Conservation (phyloP, 2,888 invertebrate genomes). For the Platypus cylindrus region DNA sequence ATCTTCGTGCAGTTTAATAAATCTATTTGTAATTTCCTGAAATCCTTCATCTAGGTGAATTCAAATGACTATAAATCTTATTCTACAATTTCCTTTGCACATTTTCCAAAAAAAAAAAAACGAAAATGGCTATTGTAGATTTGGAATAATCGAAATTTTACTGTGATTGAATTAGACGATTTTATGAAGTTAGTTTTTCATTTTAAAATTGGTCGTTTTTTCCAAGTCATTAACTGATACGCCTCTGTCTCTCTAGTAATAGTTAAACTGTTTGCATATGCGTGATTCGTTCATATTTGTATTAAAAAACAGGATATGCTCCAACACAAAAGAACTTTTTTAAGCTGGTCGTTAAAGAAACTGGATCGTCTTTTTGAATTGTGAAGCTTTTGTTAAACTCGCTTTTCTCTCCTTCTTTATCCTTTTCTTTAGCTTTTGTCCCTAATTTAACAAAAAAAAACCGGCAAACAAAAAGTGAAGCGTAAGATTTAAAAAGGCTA, state of each 20-base stretch:
- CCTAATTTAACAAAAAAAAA: neutral
- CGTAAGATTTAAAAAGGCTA: neutral
- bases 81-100: too few species aligned
- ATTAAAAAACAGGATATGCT: slow-evolving; percentile 14
- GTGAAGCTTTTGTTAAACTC: slow-evolving; percentile 12
- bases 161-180: too few species aligned
- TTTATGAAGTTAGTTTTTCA: too few species aligned
- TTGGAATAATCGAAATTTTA: too few species aligned
- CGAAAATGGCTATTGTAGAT: too few species aligned
- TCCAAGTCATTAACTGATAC: neutral
- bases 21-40: too few species aligned
- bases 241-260: neutral
- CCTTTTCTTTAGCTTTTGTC: neutral
- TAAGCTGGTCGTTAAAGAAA: slow-evolving; percentile 13
- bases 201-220: neutral
- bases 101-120: too few species aligned
- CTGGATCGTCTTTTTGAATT: slow-evolving; percentile 10
- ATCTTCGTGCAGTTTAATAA: too few species aligned
- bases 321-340: slow-evolving; percentile 8
- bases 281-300: slow-evolving; percentile 11
- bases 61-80: too few species aligned
- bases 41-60: too few species aligned
- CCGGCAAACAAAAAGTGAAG: neutral
- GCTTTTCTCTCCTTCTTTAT: neutral
- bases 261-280: slow-evolving; percentile 2